phyloP scores from a whole-genome alignment of 2,797 vertebrate species.

The Delichon dasypus region DNA sequence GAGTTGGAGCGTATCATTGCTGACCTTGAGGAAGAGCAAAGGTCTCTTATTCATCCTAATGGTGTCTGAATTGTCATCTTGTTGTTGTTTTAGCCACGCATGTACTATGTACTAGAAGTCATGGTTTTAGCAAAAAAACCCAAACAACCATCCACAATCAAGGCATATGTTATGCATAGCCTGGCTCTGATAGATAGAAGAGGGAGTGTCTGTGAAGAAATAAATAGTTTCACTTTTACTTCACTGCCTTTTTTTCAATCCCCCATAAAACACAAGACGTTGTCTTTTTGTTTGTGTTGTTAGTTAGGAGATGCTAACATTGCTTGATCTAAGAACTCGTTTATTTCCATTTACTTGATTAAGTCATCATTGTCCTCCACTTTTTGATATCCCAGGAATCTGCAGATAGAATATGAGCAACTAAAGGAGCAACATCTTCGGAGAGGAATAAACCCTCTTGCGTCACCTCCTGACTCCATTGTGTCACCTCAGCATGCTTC shows the following conservation, averaged over 20 bases:
- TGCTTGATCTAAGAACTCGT: not conserved
- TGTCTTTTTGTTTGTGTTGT: not conserved
- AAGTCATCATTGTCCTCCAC: not conserved
- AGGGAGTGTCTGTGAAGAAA: not conserved
- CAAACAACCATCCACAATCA: not conserved
- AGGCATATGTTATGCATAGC: not conserved
- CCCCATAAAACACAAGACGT: not conserved
- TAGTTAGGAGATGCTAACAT: not conserved
- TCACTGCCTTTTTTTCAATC: not conserved
- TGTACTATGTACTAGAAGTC: not conserved
- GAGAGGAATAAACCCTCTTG: constrained; percentile 74
- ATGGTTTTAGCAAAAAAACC: not conserved
- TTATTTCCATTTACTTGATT: not conserved
- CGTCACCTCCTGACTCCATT: constrained; percentile 78
- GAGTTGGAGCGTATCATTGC: constrained; percentile 91
- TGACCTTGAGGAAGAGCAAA: constrained; percentile 93
- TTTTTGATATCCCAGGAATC: constrained; percentile 74
- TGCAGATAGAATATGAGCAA: constrained; percentile 92
- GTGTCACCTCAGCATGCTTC: constrained; percentile 74
- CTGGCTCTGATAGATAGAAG: not conserved
- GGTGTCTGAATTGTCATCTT: not conserved
- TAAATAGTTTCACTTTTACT: not conserved
- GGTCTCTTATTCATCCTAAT: constrained; percentile 67
- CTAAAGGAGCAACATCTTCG: constrained; percentile 90
- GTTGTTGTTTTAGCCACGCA: not conserved